phyloP scores from a whole-genome alignment of 2,888 invertebrate genomes.

The Tuta absoluta region DNA sequence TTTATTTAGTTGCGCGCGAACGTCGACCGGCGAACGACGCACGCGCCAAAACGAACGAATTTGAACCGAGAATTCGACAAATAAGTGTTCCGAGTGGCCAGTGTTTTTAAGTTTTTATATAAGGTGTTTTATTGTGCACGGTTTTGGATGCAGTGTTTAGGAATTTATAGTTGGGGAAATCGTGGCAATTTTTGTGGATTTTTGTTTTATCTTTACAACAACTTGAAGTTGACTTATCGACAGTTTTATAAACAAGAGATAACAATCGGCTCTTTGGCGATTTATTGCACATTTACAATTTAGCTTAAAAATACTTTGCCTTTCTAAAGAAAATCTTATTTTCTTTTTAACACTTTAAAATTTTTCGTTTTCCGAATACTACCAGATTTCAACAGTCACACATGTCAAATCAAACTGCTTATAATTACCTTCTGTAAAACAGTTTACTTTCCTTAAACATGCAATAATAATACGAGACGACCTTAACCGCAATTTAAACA shows the following conservation, averaged over 20 bases:
- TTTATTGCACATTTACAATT: neutral
- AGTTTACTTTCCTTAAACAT: neutral
- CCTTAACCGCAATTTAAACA: constrained; percentile 45
- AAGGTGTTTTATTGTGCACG: constrained; percentile 43
- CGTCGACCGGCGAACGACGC: constrained; percentile 66
- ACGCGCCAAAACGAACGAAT: constrained; percentile 48
- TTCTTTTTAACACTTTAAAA: no score
- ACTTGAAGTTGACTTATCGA: constrained; percentile 42
- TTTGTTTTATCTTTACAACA: constrained; percentile 39
- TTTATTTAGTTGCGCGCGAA: constrained; percentile 62
- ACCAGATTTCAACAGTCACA: no score
- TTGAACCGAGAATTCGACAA: constrained; percentile 52
- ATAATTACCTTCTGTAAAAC: constrained; percentile 1
- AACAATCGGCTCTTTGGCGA: constrained; percentile 23
- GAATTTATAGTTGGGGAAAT: constrained; percentile 23
- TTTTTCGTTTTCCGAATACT: no score
- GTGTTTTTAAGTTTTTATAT: constrained; percentile 46
- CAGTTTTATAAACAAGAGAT: constrained; percentile 41
- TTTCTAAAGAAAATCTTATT: no score
- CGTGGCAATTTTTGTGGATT: constrained; percentile 23
- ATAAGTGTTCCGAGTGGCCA: constrained; percentile 56
- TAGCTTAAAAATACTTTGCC: neutral
- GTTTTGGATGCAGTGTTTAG: constrained; percentile 21
- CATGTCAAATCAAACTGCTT: neutral
- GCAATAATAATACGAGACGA: constrained; percentile 23